Evolutionary conservation across 2,888 invertebrate species (phyloP), one percentile per base, ranked within the genome.

Genomic region (Diachrysia chrysitis): DNA sequence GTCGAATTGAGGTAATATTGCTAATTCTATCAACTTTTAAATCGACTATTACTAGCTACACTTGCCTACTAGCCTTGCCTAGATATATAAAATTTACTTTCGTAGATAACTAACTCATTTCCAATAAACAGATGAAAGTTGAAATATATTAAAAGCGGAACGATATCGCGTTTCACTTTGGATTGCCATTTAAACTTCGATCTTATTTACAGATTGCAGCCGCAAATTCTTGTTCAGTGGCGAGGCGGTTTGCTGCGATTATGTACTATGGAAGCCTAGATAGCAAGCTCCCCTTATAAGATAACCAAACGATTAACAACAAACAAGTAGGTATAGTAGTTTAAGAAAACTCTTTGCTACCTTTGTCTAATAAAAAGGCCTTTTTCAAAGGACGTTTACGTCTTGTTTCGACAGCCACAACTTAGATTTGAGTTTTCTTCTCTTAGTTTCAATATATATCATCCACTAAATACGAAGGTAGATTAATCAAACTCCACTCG

Each of bases 131-230:
- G 21, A 21, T 51, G 21, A 51, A 51, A 51, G 48, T 51, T 12
- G 21, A 12, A 51, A 51, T 21, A 51, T 51, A 19, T 51, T 51
- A 51, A 51, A 51, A 51, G 19, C 21, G 21, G 48, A 51, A 21
- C 48, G 17, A 17, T 17, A 17, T 17, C 46, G 19, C 48, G 48
- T 4, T 51, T 12, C 21, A 51, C 19, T 51, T 51, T 21, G 19
- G 48, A 12, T 12, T 51, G 48, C 48, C 48, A 51, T 51, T 51
- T 21, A 51, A 51, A 51, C 48, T 21, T 51, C 48, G 48, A 51
- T 51, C 48, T 19, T 51, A 51, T 51, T 51, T 51, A 51, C 48
- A 51, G 48, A 51, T 51, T 51, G 48, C 48, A 21, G 21, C 48
- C 19, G 21, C 21, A 21, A 51, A 51, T 51, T 19, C 21, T 14